Conservation (phyloP, 30 jellyfish, hydroid and myxozoan species). For the Catostylus mosaicus region DNA sequence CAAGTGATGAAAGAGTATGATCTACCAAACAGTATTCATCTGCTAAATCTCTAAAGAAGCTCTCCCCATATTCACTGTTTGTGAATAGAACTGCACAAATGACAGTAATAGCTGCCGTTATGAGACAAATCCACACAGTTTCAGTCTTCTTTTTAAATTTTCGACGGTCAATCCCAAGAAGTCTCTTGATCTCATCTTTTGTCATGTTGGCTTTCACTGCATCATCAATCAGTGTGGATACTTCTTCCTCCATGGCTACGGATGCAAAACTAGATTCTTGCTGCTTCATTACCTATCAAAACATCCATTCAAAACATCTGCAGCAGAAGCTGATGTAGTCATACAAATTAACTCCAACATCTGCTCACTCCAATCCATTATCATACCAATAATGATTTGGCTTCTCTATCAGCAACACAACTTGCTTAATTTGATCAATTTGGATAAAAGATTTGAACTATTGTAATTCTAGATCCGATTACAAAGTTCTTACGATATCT, state of each 20-base stretch:
- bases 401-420: too few relatives aligned
- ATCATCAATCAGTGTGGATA: conserved; percentile 15
- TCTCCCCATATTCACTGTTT: conserved; percentile 16
- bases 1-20: conserved; percentile 67
- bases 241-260: conserved; percentile 19
- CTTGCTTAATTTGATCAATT: too few relatives aligned
- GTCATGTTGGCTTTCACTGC: conserved; percentile 25
- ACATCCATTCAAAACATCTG: neutral
- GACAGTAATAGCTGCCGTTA: conserved; percentile 1
- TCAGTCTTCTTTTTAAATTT: neutral
- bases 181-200: conserved; percentile 36
- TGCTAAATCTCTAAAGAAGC: neutral
- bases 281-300: neutral
- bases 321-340: neutral
- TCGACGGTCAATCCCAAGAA: conserved; percentile 52
- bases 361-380: neutral
- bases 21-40: conserved; percentile 68
- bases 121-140: neutral
- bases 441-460: too few relatives aligned
- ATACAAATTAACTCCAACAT: neutral
- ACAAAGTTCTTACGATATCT: too few relatives aligned
- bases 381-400: too few relatives aligned
- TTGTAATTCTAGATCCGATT: too few relatives aligned
- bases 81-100: conserved; percentile 4
- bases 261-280: neutral